phyloP scores from a whole-genome alignment of 2,797 vertebrate species.

The Catostomus latipinnis region DNA sequence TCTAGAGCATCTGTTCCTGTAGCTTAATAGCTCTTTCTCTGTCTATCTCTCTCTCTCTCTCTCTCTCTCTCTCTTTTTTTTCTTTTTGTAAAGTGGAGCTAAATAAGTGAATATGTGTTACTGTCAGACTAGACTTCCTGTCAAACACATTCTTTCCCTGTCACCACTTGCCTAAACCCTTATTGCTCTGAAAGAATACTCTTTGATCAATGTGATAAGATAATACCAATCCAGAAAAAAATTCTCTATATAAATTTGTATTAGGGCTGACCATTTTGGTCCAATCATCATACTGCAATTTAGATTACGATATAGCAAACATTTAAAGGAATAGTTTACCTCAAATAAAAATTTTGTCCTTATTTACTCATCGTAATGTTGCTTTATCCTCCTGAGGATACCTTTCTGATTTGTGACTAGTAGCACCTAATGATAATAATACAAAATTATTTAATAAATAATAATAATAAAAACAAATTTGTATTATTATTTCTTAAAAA shows the following conservation, averaged over 20 bases:
- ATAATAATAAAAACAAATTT: too few species aligned
- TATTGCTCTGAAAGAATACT: constrained; percentile 68
- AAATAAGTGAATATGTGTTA: constrained; percentile 70
- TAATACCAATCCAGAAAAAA: constrained; percentile 52
- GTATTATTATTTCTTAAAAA: too few species aligned
- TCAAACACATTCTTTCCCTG: constrained; percentile 64
- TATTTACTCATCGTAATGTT: too few species aligned
- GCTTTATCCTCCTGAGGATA: too few species aligned
- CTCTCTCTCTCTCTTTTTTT: background rate
- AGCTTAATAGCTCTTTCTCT: constrained; percentile 60
- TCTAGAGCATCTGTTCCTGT: constrained; percentile 62
- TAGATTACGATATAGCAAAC: too few species aligned
- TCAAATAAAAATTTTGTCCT: too few species aligned
- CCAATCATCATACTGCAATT: too few species aligned
- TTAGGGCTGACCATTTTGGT: too few species aligned
- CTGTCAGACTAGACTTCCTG: constrained; percentile 67
- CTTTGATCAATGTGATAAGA: constrained; percentile 49
- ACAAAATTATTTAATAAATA: too few species aligned
- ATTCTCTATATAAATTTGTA: background rate
- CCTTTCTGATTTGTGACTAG: too few species aligned
- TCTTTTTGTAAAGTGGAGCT: constrained; percentile 58
- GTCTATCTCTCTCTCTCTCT: background rate
- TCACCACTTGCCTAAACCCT: constrained; percentile 74
- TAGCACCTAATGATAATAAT: too few species aligned
- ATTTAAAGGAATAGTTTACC: too few species aligned